Base-by-base conservation (phyloP, 2,888 invertebrate genomes). In the Ernsta delagoae region DNA sequence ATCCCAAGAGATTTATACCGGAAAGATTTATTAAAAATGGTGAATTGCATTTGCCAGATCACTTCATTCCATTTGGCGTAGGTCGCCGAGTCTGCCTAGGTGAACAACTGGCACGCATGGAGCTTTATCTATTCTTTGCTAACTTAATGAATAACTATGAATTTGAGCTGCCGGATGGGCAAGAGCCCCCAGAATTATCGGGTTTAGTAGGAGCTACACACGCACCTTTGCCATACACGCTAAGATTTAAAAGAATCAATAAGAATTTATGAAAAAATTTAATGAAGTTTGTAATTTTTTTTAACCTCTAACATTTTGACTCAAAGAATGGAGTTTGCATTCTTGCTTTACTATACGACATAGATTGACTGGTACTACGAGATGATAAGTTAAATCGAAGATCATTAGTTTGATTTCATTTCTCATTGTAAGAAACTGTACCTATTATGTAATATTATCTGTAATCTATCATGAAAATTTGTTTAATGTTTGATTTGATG, bases 21-120 rank as follows among this genome's bases (percentile, higher is more conserved):
- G 93, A 95, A 34, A 92, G 98, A 45, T 98, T 98, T 84, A 90
- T 98, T 59, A 95, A 95, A 73, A 85, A 94, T 9, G 96, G 96
- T 48, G 95, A 95, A 82, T 95, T 97, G 41, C 89, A 90, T 72
- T 96, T 96, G 70, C 97, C 97, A 0, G 96, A 97, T 76, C 96
- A 94, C 80, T 98, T 97, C 85, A 95, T 97, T 84, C 97, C 97
- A 0, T 98, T 98, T 83, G 97, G 98, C 12, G 96, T 96, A 4
- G 97, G 97, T 0, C 94, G 97, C n/a, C 94, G 97, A 31, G 96
- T 96, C 95, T 98, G 98, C 77, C 92, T 98, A 5, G 98, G 98
- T 8, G 97, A 97, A 79, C 95, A 96, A 0, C 85, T 98, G 50
- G 97, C 98, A 0, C 94, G 96, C 70, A 97, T 97, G 96, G 97